A percentile compares a stretch with the other conserved stretches of the same genome.
These are phyloP conservation scores for Pseudochromis fuscus DNA, from an alignment of 2,797 vertebrate genomes.

Conservation along the genomic window DNA sequence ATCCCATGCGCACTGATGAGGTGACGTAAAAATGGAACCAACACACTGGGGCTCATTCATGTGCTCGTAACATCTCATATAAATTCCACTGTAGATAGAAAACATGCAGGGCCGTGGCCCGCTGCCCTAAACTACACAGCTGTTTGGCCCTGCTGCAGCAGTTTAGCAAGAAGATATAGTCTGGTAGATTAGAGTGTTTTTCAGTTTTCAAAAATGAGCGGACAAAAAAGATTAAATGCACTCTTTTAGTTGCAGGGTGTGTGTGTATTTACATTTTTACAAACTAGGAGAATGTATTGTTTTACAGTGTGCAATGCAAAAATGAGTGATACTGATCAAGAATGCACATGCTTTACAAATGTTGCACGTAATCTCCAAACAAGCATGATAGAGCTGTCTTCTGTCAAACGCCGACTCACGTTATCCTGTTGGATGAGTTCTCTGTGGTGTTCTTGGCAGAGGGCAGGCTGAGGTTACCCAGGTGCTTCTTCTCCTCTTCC, in stretches of 20 bases:
- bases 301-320: not conserved
- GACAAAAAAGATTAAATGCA: constrained; percentile 5
- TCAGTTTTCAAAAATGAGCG: constrained; percentile 11
- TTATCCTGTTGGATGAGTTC: constrained; percentile 30
- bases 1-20: constrained; percentile 63
- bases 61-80: constrained; percentile 78
- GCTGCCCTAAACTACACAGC: constrained; percentile 71
- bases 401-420: constrained; percentile 16
- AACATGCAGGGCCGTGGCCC: constrained; percentile 71
- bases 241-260: no score
- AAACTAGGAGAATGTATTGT: not conserved
- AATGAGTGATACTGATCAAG: not conserved
- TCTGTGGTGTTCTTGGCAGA: constrained; percentile 65
- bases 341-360: constrained; percentile 10
- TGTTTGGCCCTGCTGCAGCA: constrained; percentile 66
- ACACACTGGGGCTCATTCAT: constrained; percentile 83
- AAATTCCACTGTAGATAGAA: constrained; percentile 84
- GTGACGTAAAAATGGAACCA: constrained; percentile 76
- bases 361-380: constrained; percentile 15
- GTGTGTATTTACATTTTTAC: not conserved
- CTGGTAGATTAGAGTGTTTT: constrained; percentile 27
- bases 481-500: constrained; percentile 78
- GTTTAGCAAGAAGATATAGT: constrained; percentile 18
- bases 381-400: constrained; percentile 28
- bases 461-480: constrained; percentile 72